Evolutionary conservation across 2,797 vertebrate species (phyloP).

Genomic region (Helarctos malayanus): DNA sequence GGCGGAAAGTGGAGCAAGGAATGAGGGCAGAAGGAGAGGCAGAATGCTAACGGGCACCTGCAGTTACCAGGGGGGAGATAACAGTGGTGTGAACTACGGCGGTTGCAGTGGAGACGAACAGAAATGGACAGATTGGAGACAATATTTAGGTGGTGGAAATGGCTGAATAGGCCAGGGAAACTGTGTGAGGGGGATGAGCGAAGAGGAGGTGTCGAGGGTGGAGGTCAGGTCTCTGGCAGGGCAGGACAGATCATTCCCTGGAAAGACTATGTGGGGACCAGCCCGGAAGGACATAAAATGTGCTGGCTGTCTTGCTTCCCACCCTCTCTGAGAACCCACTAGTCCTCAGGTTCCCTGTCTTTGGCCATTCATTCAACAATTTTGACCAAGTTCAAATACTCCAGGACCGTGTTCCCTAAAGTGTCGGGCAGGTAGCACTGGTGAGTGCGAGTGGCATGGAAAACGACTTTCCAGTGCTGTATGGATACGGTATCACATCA

Average conservation of each 20-base stretch:
- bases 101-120: background rate
- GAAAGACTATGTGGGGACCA: background rate
- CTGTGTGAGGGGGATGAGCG: background rate
- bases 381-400: slow-evolving; percentile 55
- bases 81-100: background rate
- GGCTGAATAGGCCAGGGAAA: background rate
- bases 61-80: background rate
- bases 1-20: background rate
- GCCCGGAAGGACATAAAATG: background rate
- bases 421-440: background rate
- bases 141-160: background rate
- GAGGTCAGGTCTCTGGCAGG: background rate
- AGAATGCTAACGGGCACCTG: background rate
- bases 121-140: background rate
- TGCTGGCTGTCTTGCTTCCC: background rate
- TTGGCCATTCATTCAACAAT: background rate
- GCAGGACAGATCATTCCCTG: background rate
- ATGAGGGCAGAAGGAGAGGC: background rate
- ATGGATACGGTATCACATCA: slow-evolving; percentile 64
- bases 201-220: background rate
- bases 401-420: background rate
- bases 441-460: slow-evolving; percentile 16
- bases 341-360: background rate
- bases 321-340: background rate
- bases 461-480: background rate